Base-by-base conservation (phyloP, 2,797 vertebrate species). In the Morus bassanus region DNA sequence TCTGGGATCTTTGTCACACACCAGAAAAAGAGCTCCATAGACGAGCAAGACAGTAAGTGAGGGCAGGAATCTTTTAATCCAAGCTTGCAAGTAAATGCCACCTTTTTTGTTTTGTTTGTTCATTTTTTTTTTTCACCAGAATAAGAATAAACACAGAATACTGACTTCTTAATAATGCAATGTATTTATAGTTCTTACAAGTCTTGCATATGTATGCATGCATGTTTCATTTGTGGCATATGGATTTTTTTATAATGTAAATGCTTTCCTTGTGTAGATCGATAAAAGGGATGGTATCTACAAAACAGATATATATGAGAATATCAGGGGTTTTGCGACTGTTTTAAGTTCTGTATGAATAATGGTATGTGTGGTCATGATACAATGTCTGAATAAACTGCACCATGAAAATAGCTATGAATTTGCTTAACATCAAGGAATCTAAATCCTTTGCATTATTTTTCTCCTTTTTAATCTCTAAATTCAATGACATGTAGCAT, bases 191-290 rank as follows among this genome's bases (percentile, higher is more conserved):
- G 11, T 24, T 54, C 31, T 84, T 57, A 28, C 13, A 76, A 64
- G 41, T 17, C 45, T 56, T 59, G 17, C 17, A 35, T 0, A 0
- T 37, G 5, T 56, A 54, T 12, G 7, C 18, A 16, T 0, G 10
- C 3, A 7, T 7, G 2, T 54, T 88, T 78, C 11, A 21, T 39
- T 78, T 88, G 53, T 63, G 43, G 33, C 27, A 31, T 54, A 57
- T 18, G 5, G 31, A 35, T 39, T 69, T 79, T 48, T 61, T 43
- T 4, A 2, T 63, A 76, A 35, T 10, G 15, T 41, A 54, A 74
- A 45, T 15, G 7, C 5, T 59, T 50, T 50, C 43, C 39, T 93
- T 1, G 0, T 45, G 14, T 22, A 8, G 37, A 72, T 28, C 3
- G 4, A 73, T 35, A 51, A 64, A 61, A 74, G 61, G 46, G 21